A percentile compares a stretch with the other conserved stretches of the same genome.
phyloP scores from a whole-genome alignment of 2,113 vertebrate species.

The Nannospalax galili region DNA sequence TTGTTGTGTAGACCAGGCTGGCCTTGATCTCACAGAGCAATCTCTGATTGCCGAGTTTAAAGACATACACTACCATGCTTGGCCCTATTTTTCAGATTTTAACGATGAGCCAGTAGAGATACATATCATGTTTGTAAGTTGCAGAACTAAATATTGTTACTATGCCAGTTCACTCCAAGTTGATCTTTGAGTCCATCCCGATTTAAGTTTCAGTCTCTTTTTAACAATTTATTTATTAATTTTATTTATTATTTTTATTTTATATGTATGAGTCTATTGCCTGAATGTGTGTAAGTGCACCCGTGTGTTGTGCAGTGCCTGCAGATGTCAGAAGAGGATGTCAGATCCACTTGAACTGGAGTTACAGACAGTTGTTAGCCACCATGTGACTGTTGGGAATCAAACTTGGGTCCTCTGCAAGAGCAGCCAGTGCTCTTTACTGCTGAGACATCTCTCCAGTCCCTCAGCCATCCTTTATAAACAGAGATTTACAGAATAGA shows the following conservation, averaged over 20 bases:
- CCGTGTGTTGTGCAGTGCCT: too few species aligned
- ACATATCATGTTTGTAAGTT: background rate
- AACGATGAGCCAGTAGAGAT: too few species aligned
- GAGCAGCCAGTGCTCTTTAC: background rate
- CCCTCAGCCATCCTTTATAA: too few species aligned
- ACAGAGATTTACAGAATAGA: background rate
- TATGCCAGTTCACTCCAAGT: background rate
- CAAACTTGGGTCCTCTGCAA: background rate
- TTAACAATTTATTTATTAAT: background rate
- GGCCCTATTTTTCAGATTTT: too few species aligned
- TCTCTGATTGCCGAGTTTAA: too few species aligned
- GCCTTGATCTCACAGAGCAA: too few species aligned
- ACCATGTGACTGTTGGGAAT: background rate
- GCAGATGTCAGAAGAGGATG: background rate
- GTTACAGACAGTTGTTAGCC: background rate
- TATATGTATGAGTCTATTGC: background rate
- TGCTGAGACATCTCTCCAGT: background rate
- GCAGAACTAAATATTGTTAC: conserved; percentile 15
- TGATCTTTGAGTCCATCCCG: background rate
- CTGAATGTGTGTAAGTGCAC: background rate
- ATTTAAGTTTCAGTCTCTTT: background rate
- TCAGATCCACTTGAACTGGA: background rate
- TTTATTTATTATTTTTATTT: background rate
- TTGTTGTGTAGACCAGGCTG: too few species aligned
- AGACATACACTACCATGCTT: too few species aligned